Evolutionary conservation across 1,140 invertebrate genomes (phyloP).

Genomic region (Piezodorus guildinii): DNA sequence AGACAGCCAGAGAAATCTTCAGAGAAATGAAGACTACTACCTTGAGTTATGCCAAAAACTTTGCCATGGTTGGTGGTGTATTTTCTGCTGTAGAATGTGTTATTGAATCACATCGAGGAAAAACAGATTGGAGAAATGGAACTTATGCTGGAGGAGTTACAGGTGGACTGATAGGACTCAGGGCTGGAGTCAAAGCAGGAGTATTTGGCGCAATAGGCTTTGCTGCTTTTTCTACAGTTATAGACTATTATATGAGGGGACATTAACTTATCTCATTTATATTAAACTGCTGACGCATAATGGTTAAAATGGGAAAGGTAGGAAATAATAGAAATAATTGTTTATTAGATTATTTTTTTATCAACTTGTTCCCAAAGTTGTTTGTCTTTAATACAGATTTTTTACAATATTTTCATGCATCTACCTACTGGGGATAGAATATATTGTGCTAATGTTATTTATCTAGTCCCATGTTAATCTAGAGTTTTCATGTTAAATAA

Average conservation of each 20-base stretch:
- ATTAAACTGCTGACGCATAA: background rate
- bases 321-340: too few species aligned
- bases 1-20: constrained; percentile 68
- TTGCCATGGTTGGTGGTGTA: constrained; percentile 84
- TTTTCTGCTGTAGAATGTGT: constrained; percentile 88
- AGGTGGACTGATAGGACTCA: constrained; percentile 85
- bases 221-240: constrained; percentile 87
- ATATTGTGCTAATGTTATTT: too few species aligned
- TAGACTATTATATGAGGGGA: constrained; percentile 79
- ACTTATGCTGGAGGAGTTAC: constrained; percentile 87
- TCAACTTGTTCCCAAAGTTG: too few species aligned
- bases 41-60: constrained; percentile 91
- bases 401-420: too few species aligned
- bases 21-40: constrained; percentile 86
- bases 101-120: constrained; percentile 82
- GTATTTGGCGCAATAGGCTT: constrained; percentile 86
- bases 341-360: too few species aligned
- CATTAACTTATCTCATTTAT: background rate
- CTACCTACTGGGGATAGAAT: too few species aligned
- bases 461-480: too few species aligned
- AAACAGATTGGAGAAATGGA: constrained; percentile 92
- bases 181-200: constrained; percentile 89
- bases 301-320: too few species aligned
- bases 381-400: too few species aligned
- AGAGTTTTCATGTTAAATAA: too few species aligned